A percentile compares a stretch with the other conserved stretches of the same genome.
Conservation (phyloP, 2,113 vertebrate genomes). For the Ardeotis arabs region DNA sequence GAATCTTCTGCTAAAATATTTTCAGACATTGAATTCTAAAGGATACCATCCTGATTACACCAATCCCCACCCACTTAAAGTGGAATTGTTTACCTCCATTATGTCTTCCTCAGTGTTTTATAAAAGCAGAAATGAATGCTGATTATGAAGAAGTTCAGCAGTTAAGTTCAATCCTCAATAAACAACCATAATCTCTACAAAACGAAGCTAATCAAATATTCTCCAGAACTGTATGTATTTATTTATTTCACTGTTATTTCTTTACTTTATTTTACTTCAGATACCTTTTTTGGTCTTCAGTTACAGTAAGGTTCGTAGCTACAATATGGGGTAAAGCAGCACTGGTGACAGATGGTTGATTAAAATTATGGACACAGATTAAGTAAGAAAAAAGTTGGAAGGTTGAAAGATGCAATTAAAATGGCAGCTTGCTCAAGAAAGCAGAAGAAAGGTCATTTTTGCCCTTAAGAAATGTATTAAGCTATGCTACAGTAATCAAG, state of each 20-base stretch:
- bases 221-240: background rate
- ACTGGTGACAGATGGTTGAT: conserved; percentile 65
- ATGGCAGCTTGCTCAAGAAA: conserved; percentile 59
- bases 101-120: background rate
- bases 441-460: conserved; percentile 64
- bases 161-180: background rate
- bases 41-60: background rate
- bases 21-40: background rate
- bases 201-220: background rate
- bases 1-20: background rate
- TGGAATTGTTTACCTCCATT: background rate
- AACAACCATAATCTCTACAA: background rate
- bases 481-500: conserved; percentile 50
- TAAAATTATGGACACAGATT: conserved; percentile 49
- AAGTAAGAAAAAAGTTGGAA: conserved; percentile 48
- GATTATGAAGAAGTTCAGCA: background rate
- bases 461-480: conserved; percentile 56
- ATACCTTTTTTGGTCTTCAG: background rate
- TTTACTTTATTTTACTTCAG: background rate
- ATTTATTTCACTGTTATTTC: background rate
- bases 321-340: conserved; percentile 10
- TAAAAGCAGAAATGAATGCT: background rate
- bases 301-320: conserved; percentile 16
- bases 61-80: background rate
- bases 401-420: conserved; percentile 58